phyloP scores from a whole-genome alignment of 2,113 vertebrate genomes.

The Camelus dromedarius region DNA sequence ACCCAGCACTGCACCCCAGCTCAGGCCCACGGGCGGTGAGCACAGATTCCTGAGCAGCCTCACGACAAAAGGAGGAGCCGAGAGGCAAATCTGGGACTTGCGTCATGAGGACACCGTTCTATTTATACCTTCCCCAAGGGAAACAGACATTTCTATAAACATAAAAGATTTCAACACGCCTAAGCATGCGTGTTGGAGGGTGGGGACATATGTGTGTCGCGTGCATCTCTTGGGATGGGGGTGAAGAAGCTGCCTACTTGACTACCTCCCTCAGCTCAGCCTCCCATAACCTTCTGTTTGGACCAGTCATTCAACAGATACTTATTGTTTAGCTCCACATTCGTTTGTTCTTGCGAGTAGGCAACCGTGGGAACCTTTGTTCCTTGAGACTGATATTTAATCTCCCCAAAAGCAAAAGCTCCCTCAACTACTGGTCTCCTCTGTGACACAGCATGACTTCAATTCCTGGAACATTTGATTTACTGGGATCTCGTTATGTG shows the following conservation, averaged over 20 bases:
- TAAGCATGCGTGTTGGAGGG: neutral
- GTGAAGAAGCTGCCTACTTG: neutral
- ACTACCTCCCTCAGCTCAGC: neutral
- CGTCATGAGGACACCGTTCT: conserved; percentile 48
- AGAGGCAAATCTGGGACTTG: neutral
- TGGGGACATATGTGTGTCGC: neutral
- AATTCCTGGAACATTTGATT: neutral
- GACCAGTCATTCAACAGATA: neutral
- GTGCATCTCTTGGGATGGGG: neutral
- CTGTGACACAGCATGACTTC: neutral
- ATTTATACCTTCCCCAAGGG: conserved; percentile 40
- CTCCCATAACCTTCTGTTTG: neutral
- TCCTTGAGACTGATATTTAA: neutral
- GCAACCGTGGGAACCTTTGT: neutral
- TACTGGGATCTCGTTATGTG: neutral
- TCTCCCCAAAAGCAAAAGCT: neutral
- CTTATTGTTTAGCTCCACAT: neutral
- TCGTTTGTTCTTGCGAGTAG: neutral
- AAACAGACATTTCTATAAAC: conserved; percentile 22
- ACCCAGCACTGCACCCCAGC: neutral
- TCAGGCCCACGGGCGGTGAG: neutral
- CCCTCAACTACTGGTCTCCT: neutral
- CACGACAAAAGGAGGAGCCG: conserved; percentile 19
- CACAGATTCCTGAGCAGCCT: neutral
- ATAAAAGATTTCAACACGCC: neutral